Conservation (phyloP, 2,113 vertebrate species). For the Apteryx mantelli region DNA sequence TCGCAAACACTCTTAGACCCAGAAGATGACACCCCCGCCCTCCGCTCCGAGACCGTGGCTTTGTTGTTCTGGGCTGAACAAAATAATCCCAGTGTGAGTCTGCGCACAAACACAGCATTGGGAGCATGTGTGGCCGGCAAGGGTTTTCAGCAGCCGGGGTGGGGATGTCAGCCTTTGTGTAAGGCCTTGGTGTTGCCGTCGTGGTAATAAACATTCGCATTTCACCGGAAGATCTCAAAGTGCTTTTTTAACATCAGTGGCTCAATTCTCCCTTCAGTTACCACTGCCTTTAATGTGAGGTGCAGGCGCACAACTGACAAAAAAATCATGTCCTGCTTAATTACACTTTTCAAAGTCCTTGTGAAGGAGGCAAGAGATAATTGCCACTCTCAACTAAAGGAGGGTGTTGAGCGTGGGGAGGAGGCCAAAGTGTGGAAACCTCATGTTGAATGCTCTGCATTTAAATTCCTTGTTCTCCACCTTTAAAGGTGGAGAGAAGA, state of each 20-base stretch:
- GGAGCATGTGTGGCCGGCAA: not conserved
- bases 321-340: not conserved
- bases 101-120: fast-evolving
- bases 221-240: not conserved
- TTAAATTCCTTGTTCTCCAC: not conserved
- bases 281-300: not conserved
- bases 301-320: not conserved
- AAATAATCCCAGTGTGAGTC: not conserved
- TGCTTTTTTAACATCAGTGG: not conserved
- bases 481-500: not conserved
- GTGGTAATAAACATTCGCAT: not conserved
- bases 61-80: not conserved
- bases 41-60: not conserved
- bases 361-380: not conserved
- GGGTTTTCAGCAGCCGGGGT: fast-evolving
- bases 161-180: not conserved
- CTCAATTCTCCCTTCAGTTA: not conserved
- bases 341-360: not conserved
- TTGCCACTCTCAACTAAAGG: not conserved
- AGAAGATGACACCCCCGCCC: not conserved
- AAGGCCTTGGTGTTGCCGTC: not conserved
- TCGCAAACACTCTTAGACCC: not conserved
- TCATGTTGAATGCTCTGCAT: not conserved
- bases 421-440: not conserved
- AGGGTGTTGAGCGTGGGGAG: not conserved